Evolutionary conservation across 2,888 invertebrate species (phyloP).

Genomic region (Poecilus cupreus): DNA sequence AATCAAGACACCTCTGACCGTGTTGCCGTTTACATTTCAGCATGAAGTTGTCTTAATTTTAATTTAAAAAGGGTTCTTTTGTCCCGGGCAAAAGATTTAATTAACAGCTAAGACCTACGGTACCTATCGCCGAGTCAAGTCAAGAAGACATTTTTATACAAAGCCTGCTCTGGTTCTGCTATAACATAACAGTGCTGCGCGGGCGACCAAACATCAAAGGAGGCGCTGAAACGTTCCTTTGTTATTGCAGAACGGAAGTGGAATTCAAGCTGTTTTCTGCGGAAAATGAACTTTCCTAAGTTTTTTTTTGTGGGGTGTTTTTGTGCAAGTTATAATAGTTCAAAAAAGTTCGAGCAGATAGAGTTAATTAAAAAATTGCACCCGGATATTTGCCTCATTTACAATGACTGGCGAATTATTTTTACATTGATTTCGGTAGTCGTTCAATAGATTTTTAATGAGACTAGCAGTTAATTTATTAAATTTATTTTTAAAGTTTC

Average conservation of each 20-base stretch:
- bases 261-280: conserved; percentile 34
- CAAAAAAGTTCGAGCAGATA: neutral
- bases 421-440: neutral
- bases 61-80: conserved; percentile 48
- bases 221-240: conserved; percentile 24
- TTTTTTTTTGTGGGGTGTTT: conserved; percentile 30
- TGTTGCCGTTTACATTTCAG: conserved; percentile 12
- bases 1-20: conserved; percentile 40
- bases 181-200: neutral
- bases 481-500: too few relatives aligned
- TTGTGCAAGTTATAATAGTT: conserved; percentile 7
- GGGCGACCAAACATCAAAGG: conserved; percentile 35
- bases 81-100: conserved; percentile 41
- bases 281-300: conserved; percentile 29
- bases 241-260: conserved; percentile 12
- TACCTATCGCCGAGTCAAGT: neutral
- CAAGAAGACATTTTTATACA: conserved; percentile 23
- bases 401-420: neutral
- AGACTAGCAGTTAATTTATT: neutral
- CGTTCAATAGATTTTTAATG: neutral
- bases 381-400: conserved; percentile 28
- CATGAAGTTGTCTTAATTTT: conserved; percentile 44
- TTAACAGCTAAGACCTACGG: conserved; percentile 40
- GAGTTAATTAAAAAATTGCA: conserved; percentile 35
- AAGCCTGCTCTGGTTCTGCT: neutral